phyloP scores from a whole-genome alignment of 92 coral and sea anemone genomes.

The Porites rus region DNA sequence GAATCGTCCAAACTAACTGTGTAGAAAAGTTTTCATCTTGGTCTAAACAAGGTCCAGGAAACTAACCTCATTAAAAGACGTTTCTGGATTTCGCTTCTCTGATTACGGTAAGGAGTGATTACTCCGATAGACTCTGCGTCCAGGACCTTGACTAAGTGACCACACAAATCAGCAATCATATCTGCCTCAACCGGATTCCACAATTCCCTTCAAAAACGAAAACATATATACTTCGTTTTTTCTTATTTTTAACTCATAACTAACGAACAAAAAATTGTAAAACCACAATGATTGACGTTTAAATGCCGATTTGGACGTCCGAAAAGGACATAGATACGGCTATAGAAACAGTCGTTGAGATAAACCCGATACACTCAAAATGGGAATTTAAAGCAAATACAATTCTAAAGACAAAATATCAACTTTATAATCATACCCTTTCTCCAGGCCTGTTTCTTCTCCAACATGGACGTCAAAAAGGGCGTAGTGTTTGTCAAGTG shows the following conservation, averaged over 20 bases:
- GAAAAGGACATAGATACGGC: too few relatives aligned
- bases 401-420: too few relatives aligned
- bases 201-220: slow-evolving; percentile 41
- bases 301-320: too few relatives aligned
- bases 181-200: slow-evolving; percentile 70
- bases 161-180: slow-evolving; percentile 55
- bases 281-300: too few relatives aligned
- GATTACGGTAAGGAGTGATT: slow-evolving; percentile 88
- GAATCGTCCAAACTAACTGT: neutral
- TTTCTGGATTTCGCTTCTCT: slow-evolving; percentile 51
- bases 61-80: slow-evolving; percentile 61
- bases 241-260: too few relatives aligned
- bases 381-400: too few relatives aligned
- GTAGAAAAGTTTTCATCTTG: neutral
- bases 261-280: neutral
- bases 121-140: slow-evolving; percentile 71
- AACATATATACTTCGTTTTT: neutral
- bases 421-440: slow-evolving; percentile 58
- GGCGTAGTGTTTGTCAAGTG: slow-evolving; percentile 75
- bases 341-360: too few relatives aligned
- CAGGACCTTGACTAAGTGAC: slow-evolving; percentile 18
- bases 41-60: neutral
- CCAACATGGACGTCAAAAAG: slow-evolving; percentile 75
- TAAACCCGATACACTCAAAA: too few relatives aligned
- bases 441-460: slow-evolving; percentile 51